A percentile compares a stretch with the other conserved stretches of the same genome.
Evolutionary conservation across 2,797 vertebrate species (phyloP).

Genomic region (Spatula versicolor): DNA sequence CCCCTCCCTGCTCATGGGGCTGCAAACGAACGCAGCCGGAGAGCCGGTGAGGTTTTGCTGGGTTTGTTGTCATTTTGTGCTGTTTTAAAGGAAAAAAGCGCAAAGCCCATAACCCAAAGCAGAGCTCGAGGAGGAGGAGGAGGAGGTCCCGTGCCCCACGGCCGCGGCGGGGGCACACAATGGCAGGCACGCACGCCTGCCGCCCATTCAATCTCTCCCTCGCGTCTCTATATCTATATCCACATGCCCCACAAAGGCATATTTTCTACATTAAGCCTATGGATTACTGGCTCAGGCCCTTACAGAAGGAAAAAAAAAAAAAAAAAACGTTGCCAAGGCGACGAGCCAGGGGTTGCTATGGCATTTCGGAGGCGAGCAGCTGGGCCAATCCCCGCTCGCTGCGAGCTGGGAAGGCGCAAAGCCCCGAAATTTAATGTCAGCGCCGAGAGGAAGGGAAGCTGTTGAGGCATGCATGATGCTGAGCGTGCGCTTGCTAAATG

Average conservation of each 20-base stretch:
- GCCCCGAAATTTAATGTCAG: slow-evolving; percentile 88
- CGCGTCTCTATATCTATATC: slow-evolving; percentile 32
- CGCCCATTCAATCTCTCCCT: slow-evolving; percentile 70
- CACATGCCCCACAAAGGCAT: slow-evolving; percentile 58
- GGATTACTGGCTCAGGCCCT: slow-evolving; percentile 90
- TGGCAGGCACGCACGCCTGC: not conserved
- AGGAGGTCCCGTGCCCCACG: slow-evolving; percentile 1
- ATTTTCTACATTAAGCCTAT: slow-evolving; percentile 80
- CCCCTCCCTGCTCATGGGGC: not conserved
- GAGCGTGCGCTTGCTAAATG: slow-evolving; percentile 75
- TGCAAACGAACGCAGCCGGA: not conserved
- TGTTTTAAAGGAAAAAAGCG: not conserved
- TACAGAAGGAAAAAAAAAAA: slow-evolving; percentile 81
- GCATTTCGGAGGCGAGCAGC: slow-evolving; percentile 93
- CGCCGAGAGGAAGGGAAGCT: slow-evolving; percentile 84
- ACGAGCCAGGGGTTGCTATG: slow-evolving; percentile 98
- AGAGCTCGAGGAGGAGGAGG: not conserved
- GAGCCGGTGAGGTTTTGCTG: too few species aligned
- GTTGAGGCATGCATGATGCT: slow-evolving; percentile 83
- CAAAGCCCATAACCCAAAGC: not conserved
- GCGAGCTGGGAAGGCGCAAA: slow-evolving; percentile 86
- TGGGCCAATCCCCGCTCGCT: slow-evolving; percentile 94
- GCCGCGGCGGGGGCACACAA: not conserved
- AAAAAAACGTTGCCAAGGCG: slow-evolving; percentile 90
- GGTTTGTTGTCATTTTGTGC: too few species aligned